Conservation (phyloP, 1,140 invertebrate genomes). For the Pentalonia nigronervosa region DNA sequence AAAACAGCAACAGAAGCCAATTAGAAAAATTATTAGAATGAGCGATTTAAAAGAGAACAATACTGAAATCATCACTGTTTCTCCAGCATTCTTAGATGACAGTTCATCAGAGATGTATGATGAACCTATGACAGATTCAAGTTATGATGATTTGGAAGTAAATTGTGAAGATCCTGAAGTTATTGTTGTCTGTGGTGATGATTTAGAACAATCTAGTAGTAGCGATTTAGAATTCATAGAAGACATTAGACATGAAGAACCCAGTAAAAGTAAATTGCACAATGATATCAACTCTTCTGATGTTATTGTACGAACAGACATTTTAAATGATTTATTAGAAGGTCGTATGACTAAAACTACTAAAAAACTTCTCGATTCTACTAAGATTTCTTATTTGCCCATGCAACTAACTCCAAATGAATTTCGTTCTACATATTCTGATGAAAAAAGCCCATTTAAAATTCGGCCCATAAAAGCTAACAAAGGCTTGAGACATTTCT, state of each 20-base stretch:
- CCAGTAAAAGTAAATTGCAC: slow-evolving; percentile 6
- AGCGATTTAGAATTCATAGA: slow-evolving; percentile 45
- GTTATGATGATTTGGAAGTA: slow-evolving; percentile 32
- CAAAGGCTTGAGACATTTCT: slow-evolving; percentile 97
- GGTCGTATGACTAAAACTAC: slow-evolving; percentile 49
- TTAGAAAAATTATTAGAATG: slow-evolving; percentile 44
- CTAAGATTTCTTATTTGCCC: slow-evolving; percentile 52
- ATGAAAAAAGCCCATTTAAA: slow-evolving; percentile 50
- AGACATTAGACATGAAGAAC: background rate
- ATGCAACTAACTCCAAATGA: slow-evolving; percentile 49
- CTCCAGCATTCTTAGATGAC: slow-evolving; percentile 31
- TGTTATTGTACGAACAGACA: slow-evolving; percentile 48
- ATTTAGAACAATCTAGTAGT: slow-evolving; percentile 36
- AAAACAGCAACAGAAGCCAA: slow-evolving; percentile 9
- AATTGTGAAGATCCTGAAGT: slow-evolving; percentile 35
- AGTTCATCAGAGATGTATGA: background rate
- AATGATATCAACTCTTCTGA: slow-evolving; percentile 29
- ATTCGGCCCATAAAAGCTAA: slow-evolving; percentile 76
- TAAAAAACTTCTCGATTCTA: slow-evolving; percentile 49
- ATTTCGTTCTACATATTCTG: slow-evolving; percentile 36
- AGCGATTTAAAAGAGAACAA: slow-evolving; percentile 44
- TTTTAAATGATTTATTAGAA: slow-evolving; percentile 52
- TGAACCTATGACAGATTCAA: slow-evolving; percentile 23
- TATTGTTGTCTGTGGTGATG: slow-evolving; percentile 35
- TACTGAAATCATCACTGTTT: slow-evolving; percentile 50